phyloP scores from a whole-genome alignment of 2,797 vertebrate species.

The Tenualosa ilisha region DNA sequence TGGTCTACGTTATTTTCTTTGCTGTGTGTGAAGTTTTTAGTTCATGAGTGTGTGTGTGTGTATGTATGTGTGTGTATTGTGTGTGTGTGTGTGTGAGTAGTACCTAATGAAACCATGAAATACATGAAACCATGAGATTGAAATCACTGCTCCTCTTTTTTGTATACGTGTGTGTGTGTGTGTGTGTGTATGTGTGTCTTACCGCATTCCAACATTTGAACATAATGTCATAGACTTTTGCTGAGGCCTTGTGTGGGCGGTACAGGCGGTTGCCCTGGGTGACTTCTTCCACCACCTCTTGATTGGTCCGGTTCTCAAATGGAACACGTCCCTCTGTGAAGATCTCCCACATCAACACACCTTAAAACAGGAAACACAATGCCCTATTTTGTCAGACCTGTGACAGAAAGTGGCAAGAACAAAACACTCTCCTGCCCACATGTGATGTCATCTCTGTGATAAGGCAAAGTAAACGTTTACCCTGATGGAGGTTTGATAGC shows the following conservation, averaged over 20 bases:
- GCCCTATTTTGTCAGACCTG: neutral
- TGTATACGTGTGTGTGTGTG: neutral
- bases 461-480: neutral
- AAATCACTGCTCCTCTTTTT: too few relatives aligned
- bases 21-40: too few relatives aligned
- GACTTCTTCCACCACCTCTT: conserved; percentile 81
- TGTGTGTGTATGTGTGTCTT: conserved; percentile 30
- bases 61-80: too few relatives aligned
- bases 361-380: conserved; percentile 61
- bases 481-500: too few relatives aligned
- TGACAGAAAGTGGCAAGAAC: neutral
- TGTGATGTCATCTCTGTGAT: neutral
- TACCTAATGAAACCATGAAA: too few relatives aligned
- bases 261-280: conserved; percentile 83
- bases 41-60: too few relatives aligned
- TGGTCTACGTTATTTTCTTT: too few relatives aligned
- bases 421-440: neutral
- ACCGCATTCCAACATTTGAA: conserved; percentile 91
- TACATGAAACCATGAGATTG: too few relatives aligned
- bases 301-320: conserved; percentile 80
- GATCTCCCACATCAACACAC: conserved; percentile 90
- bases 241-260: conserved; percentile 73
- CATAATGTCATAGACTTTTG: conserved; percentile 79
- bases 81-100: too few relatives aligned
- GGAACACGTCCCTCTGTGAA: conserved; percentile 84